These are phyloP conservation scores for Procapra przewalskii DNA, from an alignment of 2,113 vertebrate species.

Conservation along the genomic window DNA sequence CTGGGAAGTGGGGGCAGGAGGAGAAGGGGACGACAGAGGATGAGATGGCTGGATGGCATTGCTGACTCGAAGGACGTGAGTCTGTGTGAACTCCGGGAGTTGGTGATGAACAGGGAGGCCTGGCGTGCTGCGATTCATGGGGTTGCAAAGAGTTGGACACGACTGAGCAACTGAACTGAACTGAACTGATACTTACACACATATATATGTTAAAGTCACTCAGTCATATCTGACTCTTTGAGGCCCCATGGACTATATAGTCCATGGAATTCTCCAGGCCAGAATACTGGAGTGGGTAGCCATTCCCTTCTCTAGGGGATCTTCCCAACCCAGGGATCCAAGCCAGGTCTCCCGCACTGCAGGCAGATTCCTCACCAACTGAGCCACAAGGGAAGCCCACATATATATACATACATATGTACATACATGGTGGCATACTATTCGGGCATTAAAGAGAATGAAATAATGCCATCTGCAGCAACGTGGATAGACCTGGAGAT, in stretches of 20 bases:
- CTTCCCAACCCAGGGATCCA: not conserved
- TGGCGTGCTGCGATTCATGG: no score
- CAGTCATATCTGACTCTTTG: not conserved
- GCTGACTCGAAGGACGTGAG: no score
- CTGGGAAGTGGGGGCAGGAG: no score
- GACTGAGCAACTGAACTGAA: no score
- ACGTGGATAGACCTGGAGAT: not conserved
- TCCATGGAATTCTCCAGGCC: not conserved
- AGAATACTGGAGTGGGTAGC: not conserved
- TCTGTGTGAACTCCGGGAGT: no score
- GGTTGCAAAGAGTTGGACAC: no score
- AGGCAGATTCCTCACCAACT: not conserved
- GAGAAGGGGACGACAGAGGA: no score
- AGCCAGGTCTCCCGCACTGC: not conserved
- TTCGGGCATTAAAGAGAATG: not conserved
- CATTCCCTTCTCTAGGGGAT: not conserved
- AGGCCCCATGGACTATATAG: not conserved
- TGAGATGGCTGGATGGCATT: no score
- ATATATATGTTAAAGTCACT: not conserved
- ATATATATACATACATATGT: fast-evolving
- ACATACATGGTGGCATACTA: not conserved
- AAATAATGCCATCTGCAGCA: not conserved
- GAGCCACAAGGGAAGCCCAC: not conserved
- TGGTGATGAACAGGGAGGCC: no score
- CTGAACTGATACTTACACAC: not conserved